Percentiles rank a stretch among this genome's conserved stretches.
Conservation (phyloP, 2,113 vertebrate genomes). For the Clarias batrachus region DNA sequence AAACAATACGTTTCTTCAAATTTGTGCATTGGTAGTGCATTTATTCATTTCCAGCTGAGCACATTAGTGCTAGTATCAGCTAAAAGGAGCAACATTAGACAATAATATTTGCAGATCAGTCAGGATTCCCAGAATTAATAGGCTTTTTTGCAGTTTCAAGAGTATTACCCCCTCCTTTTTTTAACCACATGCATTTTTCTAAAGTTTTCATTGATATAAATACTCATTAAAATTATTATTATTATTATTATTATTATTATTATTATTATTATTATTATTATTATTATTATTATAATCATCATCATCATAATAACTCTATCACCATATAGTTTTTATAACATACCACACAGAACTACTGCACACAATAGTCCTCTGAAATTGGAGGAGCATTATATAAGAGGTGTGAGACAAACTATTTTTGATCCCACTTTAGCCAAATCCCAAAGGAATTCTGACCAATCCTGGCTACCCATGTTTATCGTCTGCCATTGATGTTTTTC, state of each 20-base stretch:
- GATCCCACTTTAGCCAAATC: neutral
- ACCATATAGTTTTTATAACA: neutral
- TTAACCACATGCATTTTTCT: neutral
- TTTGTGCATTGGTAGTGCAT: conserved; percentile 9
- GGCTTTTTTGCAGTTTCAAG: neutral
- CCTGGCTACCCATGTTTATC: neutral
- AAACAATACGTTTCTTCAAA: neutral
- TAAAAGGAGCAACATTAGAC: neutral
- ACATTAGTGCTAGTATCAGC: neutral
- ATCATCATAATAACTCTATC: neutral
- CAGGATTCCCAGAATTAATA: neutral
- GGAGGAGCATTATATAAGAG: neutral
- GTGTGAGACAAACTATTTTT: neutral
- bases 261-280: no score
- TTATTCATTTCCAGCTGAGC: neutral
- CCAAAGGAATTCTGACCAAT: neutral
- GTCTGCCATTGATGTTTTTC: neutral
- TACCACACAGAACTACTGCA: neutral
- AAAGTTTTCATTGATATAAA: neutral
- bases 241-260: no score
- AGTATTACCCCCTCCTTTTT: neutral
- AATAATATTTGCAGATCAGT: conserved; percentile 11
- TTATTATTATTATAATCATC: neutral
- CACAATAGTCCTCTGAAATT: neutral
- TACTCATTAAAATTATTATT: neutral